phyloP scores from a whole-genome alignment of 2,113 vertebrate genomes.

The Nicator chloris region DNA sequence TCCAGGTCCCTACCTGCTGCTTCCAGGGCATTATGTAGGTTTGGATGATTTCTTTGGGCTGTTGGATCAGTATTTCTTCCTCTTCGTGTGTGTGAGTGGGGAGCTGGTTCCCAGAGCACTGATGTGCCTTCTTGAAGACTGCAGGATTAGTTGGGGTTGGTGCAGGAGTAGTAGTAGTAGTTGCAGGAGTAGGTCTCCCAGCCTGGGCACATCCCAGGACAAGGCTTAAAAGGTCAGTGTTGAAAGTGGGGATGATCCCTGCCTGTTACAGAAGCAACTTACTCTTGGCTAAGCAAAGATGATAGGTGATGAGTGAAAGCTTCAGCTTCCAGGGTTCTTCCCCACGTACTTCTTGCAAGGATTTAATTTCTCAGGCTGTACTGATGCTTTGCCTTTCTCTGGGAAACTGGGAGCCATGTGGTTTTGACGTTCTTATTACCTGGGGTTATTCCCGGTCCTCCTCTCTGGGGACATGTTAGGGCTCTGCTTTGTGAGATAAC shows the following conservation, averaged over 20 bases:
- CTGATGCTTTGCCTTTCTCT: background rate
- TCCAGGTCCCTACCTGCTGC: background rate
- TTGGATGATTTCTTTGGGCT: background rate
- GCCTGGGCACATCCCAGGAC: background rate
- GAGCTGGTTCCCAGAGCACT: background rate
- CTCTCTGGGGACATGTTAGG: background rate
- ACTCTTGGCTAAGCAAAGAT: background rate
- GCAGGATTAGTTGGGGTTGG: background rate
- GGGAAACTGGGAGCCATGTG: background rate
- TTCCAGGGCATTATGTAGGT: background rate
- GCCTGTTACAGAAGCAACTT: background rate
- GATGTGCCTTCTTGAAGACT: background rate
- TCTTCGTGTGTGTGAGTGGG: background rate
- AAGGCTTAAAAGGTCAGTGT: background rate
- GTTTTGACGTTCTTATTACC: background rate
- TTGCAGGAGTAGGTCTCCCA: background rate
- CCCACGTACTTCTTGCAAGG: background rate
- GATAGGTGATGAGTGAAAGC: background rate
- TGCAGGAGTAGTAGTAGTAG: background rate
- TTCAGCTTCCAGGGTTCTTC: background rate
- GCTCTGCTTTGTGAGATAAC: constrained; percentile 60
- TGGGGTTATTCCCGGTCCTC: background rate
- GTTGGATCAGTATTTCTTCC: background rate
- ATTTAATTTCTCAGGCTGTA: background rate
- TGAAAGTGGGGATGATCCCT: background rate